Evolutionary conservation across 2,888 invertebrate genomes (phyloP).

Genomic region (Trichopria drosophilae): DNA sequence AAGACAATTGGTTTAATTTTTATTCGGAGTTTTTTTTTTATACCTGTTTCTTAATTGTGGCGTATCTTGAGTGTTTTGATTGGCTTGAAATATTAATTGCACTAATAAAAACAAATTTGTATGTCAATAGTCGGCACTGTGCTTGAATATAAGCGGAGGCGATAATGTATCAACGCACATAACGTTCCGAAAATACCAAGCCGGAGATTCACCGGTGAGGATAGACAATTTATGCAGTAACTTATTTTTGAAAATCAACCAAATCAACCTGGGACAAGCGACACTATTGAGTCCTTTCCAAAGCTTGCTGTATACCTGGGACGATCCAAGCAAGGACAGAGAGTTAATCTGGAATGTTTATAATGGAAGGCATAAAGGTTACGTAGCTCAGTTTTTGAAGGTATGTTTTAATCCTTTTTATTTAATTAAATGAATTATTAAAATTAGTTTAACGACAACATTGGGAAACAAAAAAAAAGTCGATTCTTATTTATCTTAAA

Average conservation of each 20-base stretch:
- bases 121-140: slow-evolving; percentile 63
- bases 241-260: slow-evolving; percentile 77
- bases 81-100: too few relatives aligned
- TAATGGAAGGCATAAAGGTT: slow-evolving; percentile 75
- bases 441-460: neutral
- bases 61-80: too few relatives aligned
- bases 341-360: slow-evolving; percentile 81
- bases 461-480: too few relatives aligned
- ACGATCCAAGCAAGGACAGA: slow-evolving; percentile 75
- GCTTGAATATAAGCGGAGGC: slow-evolving; percentile 75
- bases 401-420: slow-evolving; percentile 49
- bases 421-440: slow-evolving; percentile 1
- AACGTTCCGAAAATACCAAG: slow-evolving; percentile 72
- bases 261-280: slow-evolving; percentile 66
- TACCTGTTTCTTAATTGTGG: too few relatives aligned
- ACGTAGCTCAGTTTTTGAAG: slow-evolving; percentile 71
- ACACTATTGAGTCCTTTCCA: slow-evolving; percentile 76
- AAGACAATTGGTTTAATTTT: too few relatives aligned
- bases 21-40: too few relatives aligned
- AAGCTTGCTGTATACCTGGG: slow-evolving; percentile 81
- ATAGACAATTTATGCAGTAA: slow-evolving; percentile 84
- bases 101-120: too few relatives aligned
- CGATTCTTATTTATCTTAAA: too few relatives aligned
- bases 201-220: slow-evolving; percentile 80
- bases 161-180: slow-evolving; percentile 74